Evolutionary conservation across 2,797 vertebrate genomes (phyloP).

Genomic region (Micromesistius poutassou): DNA sequence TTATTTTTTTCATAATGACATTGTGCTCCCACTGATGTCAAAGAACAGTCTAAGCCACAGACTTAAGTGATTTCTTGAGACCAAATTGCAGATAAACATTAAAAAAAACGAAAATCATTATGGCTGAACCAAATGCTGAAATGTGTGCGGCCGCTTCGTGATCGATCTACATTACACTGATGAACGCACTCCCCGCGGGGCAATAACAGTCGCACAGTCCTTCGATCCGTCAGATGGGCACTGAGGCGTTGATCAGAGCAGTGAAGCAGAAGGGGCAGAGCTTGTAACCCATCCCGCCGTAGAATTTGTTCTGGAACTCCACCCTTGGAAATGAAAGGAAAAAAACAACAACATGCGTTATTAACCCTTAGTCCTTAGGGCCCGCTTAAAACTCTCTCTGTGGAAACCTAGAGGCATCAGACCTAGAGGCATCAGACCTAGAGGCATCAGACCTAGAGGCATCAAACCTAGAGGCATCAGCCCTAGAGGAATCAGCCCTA

Average conservation of each 20-base stretch:
- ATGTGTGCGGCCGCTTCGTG: slow-evolving; percentile 26
- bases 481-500: too few species aligned
- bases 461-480: too few species aligned
- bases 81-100: slow-evolving; percentile 18
- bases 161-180: slow-evolving; percentile 18
- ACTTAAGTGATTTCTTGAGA: slow-evolving; percentile 37
- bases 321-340: slow-evolving; percentile 76
- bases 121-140: slow-evolving; percentile 29
- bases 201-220: background rate
- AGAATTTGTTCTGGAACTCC: slow-evolving; percentile 97
- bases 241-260: slow-evolving; percentile 53
- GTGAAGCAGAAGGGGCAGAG: slow-evolving; percentile 83
- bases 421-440: too few species aligned
- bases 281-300: slow-evolving; percentile 84
- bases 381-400: background rate
- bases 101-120: background rate
- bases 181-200: slow-evolving; percentile 38
- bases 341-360: background rate
- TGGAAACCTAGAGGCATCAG: background rate
- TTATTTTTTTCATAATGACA: background rate
- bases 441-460: too few species aligned
- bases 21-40: slow-evolving; percentile 30
- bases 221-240: slow-evolving; percentile 49
- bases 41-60: slow-evolving; percentile 48
- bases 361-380: background rate